Evolutionary conservation across 2,888 invertebrate genomes (phyloP), one percentile per base, ranked within the genome.

Genomic region (Drosophila differens): DNA sequence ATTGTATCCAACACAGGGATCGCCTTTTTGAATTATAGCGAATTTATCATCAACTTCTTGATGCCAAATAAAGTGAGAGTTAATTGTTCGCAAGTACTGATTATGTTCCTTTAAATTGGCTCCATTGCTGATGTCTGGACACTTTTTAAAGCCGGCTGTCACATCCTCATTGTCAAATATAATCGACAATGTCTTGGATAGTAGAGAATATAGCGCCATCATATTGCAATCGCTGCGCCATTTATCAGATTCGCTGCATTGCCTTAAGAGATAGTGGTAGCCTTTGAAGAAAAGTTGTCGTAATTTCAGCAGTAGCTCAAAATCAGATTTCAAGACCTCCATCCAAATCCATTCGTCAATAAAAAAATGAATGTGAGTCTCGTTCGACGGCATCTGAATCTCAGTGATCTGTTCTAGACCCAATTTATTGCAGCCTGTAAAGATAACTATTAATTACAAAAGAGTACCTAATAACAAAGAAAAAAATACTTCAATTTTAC

Each of bases 311-410:
- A 89, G 30, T 22, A 81, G 25, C 10, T 78, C 74, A 5, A 70
- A 67, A 7, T 74, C 61, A 5, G 64, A 32, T 25, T 81, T 82
- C 25, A 74, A 51, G 39, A 79, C 52, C 0, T 58, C n/a, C 76
- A 87, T 62, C 84, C 89, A 89, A 52, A 87, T 81, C 89, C 86
- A 87, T 57, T 87, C 86, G 30, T 87, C 89, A n/a, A 87, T 73
- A 28, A 75, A 89, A 12, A 81, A 63, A 7, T 74, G 30, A 0
- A 78, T 44, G 12, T 58, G 69, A 7, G 41, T 49, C 9, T 60
- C 52, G 19, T 35, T 44, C 3, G 58, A 4, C 0, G 58, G 7
- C 3, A 22, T 16, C 3, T 58, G 65, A 28, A 44, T 54, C 2
- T 74, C 67, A 1, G 32, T 59, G 9, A 70, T 51, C 3, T 85